Conservation (phyloP, 2,797 vertebrate species). For the Tenualosa ilisha region DNA sequence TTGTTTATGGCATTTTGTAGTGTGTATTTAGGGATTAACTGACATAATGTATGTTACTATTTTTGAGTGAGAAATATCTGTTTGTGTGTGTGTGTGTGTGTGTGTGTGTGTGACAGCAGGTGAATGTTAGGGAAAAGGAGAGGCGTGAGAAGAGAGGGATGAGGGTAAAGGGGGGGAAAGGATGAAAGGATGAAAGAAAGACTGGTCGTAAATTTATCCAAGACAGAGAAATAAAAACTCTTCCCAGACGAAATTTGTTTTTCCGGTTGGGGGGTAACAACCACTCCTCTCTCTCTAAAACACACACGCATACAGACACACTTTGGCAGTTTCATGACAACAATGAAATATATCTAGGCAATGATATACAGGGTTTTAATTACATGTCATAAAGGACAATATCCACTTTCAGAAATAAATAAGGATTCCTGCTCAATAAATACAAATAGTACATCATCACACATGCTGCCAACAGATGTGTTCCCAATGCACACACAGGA, state of each 20-base stretch:
- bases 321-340: background rate
- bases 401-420: slow-evolving; percentile 68
- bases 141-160: slow-evolving; percentile 55
- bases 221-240: slow-evolving; percentile 79
- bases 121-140: slow-evolving; percentile 51
- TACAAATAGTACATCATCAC: slow-evolving; percentile 65
- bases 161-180: slow-evolving; percentile 44
- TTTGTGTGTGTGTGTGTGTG: slow-evolving; percentile 42
- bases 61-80: background rate
- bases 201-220: slow-evolving; percentile 75
- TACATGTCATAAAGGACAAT: slow-evolving; percentile 59
- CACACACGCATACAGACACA: slow-evolving; percentile 17
- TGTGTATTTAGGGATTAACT: too few relatives aligned
- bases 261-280: slow-evolving; percentile 52
- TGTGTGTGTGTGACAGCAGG: slow-evolving; percentile 49
- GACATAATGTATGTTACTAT: background rate
- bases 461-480: slow-evolving; percentile 22
- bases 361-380: slow-evolving; percentile 63
- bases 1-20: background rate
- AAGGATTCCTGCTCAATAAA: slow-evolving; percentile 81
- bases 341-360: background rate
- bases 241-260: slow-evolving; percentile 59
- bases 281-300: background rate
- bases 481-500: background rate
- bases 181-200: slow-evolving; percentile 52